Conservation (phyloP, 2,888 invertebrate genomes). For the Tipula helvola region DNA sequence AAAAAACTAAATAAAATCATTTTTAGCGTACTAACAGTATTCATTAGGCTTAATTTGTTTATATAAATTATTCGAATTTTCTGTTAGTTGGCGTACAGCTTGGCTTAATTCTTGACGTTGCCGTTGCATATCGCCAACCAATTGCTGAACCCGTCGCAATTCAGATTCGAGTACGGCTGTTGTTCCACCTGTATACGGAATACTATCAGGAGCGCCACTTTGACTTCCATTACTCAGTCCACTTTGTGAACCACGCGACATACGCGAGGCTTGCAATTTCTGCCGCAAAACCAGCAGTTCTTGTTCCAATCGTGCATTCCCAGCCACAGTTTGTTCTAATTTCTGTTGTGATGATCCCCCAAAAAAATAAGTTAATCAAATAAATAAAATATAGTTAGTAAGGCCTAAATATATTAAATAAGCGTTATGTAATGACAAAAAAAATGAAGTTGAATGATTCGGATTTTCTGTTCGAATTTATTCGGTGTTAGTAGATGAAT, state of each 20-base stretch:
- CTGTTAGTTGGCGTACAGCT: constrained; percentile 73
- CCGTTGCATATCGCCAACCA: constrained; percentile 74
- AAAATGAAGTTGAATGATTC: neutral
- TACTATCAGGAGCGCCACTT: constrained; percentile 30
- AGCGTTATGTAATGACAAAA: neutral
- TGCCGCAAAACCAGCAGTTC: constrained; percentile 74
- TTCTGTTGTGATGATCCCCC: constrained; percentile 40
- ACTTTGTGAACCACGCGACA: constrained; percentile 32
- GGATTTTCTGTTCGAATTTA: neutral
- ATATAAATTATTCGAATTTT: constrained; percentile 59
- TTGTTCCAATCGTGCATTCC: constrained; percentile 78
- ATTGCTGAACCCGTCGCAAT: constrained; percentile 65
- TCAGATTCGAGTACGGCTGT: constrained; percentile 66
- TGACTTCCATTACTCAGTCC: constrained; percentile 19
- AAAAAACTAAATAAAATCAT: neutral
- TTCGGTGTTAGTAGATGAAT: constrained; percentile 12
- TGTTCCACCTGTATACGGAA: constrained; percentile 39
- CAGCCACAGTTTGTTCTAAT: constrained; percentile 83
- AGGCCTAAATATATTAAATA: neutral
- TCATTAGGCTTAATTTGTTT: constrained; percentile 38
- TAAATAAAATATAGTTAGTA: constrained; percentile 7
- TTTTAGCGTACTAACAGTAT: neutral
- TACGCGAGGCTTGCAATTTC: constrained; percentile 61
- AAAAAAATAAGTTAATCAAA: neutral
- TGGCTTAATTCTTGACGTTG: constrained; percentile 77